Base-by-base conservation (phyloP, 1,140 invertebrate genomes). In the Carposina sasakii region DNA sequence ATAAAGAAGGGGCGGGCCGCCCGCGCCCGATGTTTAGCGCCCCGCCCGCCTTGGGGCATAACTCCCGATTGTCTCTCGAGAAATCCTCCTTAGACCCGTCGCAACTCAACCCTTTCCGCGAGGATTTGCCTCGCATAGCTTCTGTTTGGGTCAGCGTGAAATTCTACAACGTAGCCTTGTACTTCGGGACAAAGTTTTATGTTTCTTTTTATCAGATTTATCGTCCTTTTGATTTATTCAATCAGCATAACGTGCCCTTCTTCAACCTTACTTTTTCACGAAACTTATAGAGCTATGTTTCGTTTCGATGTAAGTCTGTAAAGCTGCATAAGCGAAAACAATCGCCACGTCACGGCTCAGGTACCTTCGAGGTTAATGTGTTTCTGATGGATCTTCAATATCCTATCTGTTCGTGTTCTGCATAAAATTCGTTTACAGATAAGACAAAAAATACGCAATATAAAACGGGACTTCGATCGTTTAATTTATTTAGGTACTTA, bases 1-100 rank as follows among this genome's bases (percentile, higher is more conserved):
- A 88, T 88, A 88, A 88, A 88, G 87, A 88, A 87, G 86, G 86
- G 84, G 78, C 82, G 86, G 76, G 71, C 66, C 68, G 57, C 76
- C 69, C 67, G 67, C 68, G 68, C 70, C 71, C 70, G 71, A 76
- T 78, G 74, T 78, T 79, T 79, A 79, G 78, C 76, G 76, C 78
- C 72, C 78, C 75, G 76, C 76, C 78, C 73, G 75, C 64, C 74
- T 67, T 68, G 52, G 62, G 71, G 70, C 75, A 76, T 77, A 78
- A 78, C 75, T 81, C 75, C 69, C 79, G 79, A 77, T 82, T 78
- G 76, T 83, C 78, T 81, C 71, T 68, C 76, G 67, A 75, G 72
- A 76, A 76, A 76, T 76, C 78, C 76, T 82, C 77, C 78, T 79
- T 76, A 78, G 73, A 69, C 65, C 72, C 69, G 71, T 75, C 75